A percentile compares a stretch with the other conserved stretches of the same genome.
These are phyloP conservation scores for Polyergus mexicanus DNA, from an alignment of 1,140 invertebrate genomes.

Conservation along the genomic window DNA sequence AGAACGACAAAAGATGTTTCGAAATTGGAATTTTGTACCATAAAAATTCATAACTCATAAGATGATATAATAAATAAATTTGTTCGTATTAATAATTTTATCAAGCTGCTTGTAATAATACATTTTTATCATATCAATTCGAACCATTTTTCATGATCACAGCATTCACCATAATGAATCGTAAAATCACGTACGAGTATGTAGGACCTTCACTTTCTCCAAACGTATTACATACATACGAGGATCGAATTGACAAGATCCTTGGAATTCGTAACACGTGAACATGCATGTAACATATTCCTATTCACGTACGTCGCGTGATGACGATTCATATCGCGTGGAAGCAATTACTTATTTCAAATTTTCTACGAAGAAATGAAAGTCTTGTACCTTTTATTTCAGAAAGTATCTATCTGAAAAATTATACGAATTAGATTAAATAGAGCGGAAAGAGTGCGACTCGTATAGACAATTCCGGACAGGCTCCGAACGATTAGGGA, in stretches of 20 bases:
- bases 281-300: constrained; percentile 30
- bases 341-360: background rate
- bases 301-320: background rate
- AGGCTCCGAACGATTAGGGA: too few relatives aligned
- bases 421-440: too few relatives aligned
- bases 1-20: too few relatives aligned
- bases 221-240: background rate
- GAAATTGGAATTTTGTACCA: too few relatives aligned
- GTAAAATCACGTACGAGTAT: background rate
- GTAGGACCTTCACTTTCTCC: constrained; percentile 38
- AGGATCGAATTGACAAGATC: constrained; percentile 25
- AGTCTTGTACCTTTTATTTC: too few relatives aligned
- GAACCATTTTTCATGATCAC: background rate
- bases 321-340: constrained; percentile 17
- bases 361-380: too few relatives aligned
- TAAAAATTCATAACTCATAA: background rate
- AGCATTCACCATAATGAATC: background rate
- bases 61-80: background rate
- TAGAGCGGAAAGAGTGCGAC: too few relatives aligned
- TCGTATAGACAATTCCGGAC: too few relatives aligned
- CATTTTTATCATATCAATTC: background rate
- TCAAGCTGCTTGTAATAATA: background rate
- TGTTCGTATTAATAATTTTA: background rate
- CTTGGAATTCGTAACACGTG: constrained; percentile 37
- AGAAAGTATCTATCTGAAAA: too few relatives aligned